phyloP scores from a whole-genome alignment of 1,140 invertebrate genomes.

The Marisa cornuarietis region DNA sequence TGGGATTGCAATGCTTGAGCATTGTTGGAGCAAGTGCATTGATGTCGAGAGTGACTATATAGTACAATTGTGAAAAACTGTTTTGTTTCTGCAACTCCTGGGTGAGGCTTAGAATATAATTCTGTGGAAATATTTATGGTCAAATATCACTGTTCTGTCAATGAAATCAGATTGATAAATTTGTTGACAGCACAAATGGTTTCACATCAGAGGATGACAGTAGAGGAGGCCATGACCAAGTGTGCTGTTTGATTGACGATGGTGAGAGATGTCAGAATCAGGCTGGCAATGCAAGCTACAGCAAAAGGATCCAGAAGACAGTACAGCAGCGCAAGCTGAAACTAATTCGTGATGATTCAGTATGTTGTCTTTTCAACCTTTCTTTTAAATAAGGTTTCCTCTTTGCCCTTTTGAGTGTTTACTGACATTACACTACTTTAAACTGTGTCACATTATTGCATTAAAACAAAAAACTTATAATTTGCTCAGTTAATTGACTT shows the following conservation, averaged over 20 bases:
- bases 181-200: conserved; percentile 46
- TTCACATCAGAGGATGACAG: conserved; percentile 59
- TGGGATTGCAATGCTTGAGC: too few relatives aligned
- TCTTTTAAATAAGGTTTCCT: too few relatives aligned
- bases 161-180: conserved; percentile 15
- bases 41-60: too few relatives aligned
- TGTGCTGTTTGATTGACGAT: conserved; percentile 93
- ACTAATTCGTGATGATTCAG: conserved; percentile 83
- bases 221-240: conserved; percentile 75
- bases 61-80: too few relatives aligned
- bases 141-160: conserved; percentile 1
- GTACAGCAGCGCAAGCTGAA: conserved; percentile 91
- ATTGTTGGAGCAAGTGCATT: too few relatives aligned
- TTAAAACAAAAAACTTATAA: too few relatives aligned
- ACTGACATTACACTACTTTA: too few relatives aligned
- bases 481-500: too few relatives aligned
- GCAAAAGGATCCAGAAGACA: conserved; percentile 95
- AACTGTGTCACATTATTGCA: too few relatives aligned
- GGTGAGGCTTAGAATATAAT: too few relatives aligned
- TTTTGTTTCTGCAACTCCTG: too few relatives aligned
- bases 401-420: too few relatives aligned
- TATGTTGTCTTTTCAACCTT: conserved; percentile 24
- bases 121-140: neutral
- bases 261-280: conserved; percentile 83
- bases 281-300: conserved; percentile 95